These are phyloP conservation scores for Rhagonycha fulva DNA, from an alignment of 2,888 invertebrate species.

Conservation along the genomic window DNA sequence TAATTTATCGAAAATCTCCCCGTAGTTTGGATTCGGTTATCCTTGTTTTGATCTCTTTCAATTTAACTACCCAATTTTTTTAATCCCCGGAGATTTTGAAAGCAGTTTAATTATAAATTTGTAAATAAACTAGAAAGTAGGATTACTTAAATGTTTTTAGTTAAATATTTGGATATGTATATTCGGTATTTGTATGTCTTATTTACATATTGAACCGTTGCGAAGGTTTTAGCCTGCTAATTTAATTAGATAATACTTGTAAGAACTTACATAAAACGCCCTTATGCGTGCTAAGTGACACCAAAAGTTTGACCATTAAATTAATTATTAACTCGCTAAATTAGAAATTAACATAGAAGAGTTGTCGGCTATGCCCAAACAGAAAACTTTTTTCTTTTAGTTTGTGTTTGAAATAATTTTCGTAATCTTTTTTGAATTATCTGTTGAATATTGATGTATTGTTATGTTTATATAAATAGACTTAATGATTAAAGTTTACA, in stretches of 20 bases:
- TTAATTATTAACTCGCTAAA: background rate
- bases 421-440: background rate
- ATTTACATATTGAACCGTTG: background rate
- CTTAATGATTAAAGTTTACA: background rate
- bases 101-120: background rate
- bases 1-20: background rate
- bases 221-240: background rate
- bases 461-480: slow-evolving; percentile 3
- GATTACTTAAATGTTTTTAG: background rate
- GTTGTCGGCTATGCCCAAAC: background rate
- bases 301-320: background rate
- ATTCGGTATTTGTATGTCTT: background rate
- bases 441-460: slow-evolving; percentile 3
- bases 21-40: too few species aligned
- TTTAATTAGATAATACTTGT: background rate
- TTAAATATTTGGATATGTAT: background rate
- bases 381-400: background rate
- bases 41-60: background rate
- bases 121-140: background rate
- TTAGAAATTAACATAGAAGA: background rate
- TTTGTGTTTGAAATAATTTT: background rate
- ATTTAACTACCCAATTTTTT: background rate
- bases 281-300: background rate
- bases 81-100: background rate
- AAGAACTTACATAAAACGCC: background rate